A percentile compares a stretch with the other conserved stretches of the same genome.
Conservation (phyloP, 2,113 vertebrate species). For the Phrynosoma platyrhinos region DNA sequence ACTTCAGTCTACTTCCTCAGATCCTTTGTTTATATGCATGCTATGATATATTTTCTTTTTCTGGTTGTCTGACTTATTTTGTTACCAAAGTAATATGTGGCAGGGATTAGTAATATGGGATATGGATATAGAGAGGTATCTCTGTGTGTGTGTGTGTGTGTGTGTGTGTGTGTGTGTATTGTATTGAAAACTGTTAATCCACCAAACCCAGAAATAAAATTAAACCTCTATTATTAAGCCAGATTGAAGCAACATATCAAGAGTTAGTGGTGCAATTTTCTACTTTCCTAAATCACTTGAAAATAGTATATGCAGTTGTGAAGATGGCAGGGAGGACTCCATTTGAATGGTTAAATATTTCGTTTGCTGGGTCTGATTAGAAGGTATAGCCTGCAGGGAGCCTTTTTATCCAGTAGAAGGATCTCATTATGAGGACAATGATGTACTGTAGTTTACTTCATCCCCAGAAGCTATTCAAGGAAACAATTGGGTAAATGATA, state of each 20-base stretch:
- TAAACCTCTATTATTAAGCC: conserved; percentile 55
- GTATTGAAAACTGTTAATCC: conserved; percentile 52
- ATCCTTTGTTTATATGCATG: too few species aligned
- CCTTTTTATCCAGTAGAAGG: conserved; percentile 69
- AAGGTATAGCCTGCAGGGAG: conserved; percentile 59
- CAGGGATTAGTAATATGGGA: conserved; percentile 47
- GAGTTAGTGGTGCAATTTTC: conserved; percentile 66
- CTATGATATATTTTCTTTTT: conserved; percentile 19
- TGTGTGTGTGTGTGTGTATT: conserved; percentile 43
- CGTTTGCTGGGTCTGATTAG: conserved; percentile 62
- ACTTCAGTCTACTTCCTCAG: too few species aligned
- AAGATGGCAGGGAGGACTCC: conserved; percentile 57
- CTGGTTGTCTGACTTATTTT: conserved; percentile 29
- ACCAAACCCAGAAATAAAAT: conserved; percentile 62
- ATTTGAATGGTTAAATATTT: conserved; percentile 68
- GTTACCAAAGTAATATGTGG: background rate
- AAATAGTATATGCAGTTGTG: conserved; percentile 55
- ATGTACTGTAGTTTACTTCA: conserved; percentile 69
- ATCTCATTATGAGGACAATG: conserved; percentile 74
- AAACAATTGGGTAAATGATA: conserved; percentile 67
- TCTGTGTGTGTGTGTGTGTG: too few species aligned
- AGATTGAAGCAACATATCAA: conserved; percentile 40
- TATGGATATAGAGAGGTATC: conserved; percentile 41
- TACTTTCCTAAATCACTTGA: conserved; percentile 61
- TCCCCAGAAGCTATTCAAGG: conserved; percentile 63